Evolutionary conservation across 1,140 invertebrate species (phyloP), one percentile per base, ranked within the genome.

Genomic region (Fopius arisanus): DNA sequence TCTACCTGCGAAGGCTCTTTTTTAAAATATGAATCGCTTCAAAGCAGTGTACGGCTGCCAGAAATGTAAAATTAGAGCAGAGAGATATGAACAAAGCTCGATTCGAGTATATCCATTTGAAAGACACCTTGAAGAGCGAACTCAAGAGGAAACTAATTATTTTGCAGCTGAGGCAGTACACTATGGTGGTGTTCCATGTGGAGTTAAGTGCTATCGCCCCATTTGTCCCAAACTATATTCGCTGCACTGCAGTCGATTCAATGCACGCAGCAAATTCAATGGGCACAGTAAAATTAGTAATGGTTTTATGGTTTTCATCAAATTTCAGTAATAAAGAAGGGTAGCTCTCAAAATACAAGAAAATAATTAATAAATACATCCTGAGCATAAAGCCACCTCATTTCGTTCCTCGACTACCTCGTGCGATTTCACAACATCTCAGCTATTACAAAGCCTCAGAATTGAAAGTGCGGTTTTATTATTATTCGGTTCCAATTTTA

Each of bases 361-460:
- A 68, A 5, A 9, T 65, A 1, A 19, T 74, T 62, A n/a, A 71
- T 40, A 4, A 37, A 28, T 48, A 51, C 16, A 29, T 75, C 10
- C 16, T 16, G 37, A n/a, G 40, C 2, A 66, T 75, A 33, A 28
- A 9, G 12, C 67, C 72, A n/a, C 67, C 31, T 28, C n/a, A 9
- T 40, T 72, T 66, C 16, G 67, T 70, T 5, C 29, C 26, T 5
- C 40, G 73, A 75, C n/a, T 54, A 7, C 70, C 76, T 43, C 33
- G 69, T 12, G 68, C 72, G 0, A 71, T 77, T 31, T n/a, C 31
- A 37, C 26, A 77, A 14, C 48, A 73, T 26, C 10, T 66, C 43
- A 14, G 43, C 33, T 70, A 72, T 41, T 74, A 48, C 67, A 71
- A 75, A 73, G 59, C 54, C 6, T 68, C 68, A 9, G 68, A 75